These are phyloP conservation scores for Amyelois transitella DNA, from an alignment of 1,140 invertebrate species.

Conservation along the genomic window DNA sequence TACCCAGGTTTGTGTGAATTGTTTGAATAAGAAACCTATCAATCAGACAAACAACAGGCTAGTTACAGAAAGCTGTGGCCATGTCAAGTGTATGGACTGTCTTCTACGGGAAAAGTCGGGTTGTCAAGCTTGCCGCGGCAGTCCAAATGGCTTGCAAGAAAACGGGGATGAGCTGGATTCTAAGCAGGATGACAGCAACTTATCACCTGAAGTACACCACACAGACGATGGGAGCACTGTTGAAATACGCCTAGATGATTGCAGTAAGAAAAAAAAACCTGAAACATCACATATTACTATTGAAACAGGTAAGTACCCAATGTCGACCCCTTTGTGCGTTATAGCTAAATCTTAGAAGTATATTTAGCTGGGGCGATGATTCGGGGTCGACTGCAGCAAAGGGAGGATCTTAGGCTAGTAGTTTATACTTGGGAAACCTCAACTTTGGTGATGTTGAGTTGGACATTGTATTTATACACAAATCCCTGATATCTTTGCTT, in stretches of 20 bases:
- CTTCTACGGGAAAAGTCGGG: conserved; percentile 68
- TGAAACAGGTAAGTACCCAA: conserved; percentile 34
- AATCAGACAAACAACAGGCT: conserved; percentile 70
- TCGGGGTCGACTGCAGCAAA: no score
- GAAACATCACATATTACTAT: conserved; percentile 52
- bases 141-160: background rate
- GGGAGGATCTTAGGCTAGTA: no score
- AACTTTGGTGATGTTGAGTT: no score
- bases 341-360: no score
- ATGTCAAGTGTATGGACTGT: conserved; percentile 74
- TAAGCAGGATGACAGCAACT: background rate
- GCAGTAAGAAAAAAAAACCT: conserved; percentile 34
- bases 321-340: no score
- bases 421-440: no score
- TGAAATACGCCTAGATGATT: background rate
- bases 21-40: conserved; percentile 51
- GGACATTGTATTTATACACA: no score
- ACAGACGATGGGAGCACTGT: background rate
- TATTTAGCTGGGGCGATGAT: no score
- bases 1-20: conserved; percentile 60
- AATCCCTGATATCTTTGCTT: no score
- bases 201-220: background rate
- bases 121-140: conserved; percentile 50
- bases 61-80: conserved; percentile 74
- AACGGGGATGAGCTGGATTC: background rate